phyloP scores from a whole-genome alignment of 2,113 vertebrate species.

The Leucosticte australis region DNA sequence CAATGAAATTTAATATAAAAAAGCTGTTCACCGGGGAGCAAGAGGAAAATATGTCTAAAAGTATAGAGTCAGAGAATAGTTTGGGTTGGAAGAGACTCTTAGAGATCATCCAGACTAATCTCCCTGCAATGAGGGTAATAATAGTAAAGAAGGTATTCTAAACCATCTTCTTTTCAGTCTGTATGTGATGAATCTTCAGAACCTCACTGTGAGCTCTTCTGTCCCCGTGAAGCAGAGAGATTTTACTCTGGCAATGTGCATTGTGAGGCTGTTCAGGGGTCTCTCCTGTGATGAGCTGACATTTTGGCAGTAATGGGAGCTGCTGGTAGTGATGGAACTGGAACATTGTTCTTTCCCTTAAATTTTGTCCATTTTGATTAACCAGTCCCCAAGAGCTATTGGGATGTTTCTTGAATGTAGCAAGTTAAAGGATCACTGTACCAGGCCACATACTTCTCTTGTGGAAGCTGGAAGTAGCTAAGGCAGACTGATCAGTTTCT shows the following conservation, averaged over 20 bases:
- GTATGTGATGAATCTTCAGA: background rate
- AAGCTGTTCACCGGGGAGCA: background rate
- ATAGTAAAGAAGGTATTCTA: background rate
- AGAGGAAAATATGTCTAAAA: background rate
- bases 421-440: background rate
- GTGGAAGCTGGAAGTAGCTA: background rate
- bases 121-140: background rate
- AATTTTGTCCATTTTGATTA: background rate
- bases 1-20: background rate
- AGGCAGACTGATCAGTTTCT: background rate
- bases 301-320: background rate
- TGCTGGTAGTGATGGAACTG: background rate
- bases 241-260: background rate
- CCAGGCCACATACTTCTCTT: background rate
- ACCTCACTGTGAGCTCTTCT: background rate
- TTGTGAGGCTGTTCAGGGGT: background rate
- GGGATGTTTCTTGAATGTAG: background rate
- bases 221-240: background rate
- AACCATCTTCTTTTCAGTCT: background rate
- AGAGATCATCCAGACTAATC: background rate
- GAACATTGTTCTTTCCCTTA: background rate
- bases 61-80: background rate
- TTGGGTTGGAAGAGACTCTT: background rate
- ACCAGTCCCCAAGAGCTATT: background rate
- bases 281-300: background rate